phyloP scores from a whole-genome alignment of 2,888 invertebrate genomes.

The Globia sparganii region DNA sequence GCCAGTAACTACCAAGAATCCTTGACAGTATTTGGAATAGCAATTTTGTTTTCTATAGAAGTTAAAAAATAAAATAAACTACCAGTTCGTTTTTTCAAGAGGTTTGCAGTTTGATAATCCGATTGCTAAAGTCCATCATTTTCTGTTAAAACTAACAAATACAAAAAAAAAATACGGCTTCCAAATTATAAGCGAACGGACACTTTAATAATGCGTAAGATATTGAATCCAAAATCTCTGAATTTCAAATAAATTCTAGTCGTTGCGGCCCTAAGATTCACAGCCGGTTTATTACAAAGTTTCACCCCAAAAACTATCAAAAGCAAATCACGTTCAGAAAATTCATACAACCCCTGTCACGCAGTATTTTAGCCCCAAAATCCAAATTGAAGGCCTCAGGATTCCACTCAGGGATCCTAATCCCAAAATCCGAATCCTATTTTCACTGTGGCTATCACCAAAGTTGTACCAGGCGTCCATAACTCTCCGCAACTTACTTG shows the following conservation, averaged over 20 bases:
- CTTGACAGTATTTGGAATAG: neutral
- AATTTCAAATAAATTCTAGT: slow-evolving; percentile 5
- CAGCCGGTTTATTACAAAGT: neutral
- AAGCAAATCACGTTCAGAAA: slow-evolving; percentile 38
- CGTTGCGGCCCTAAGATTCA: slow-evolving; percentile 5
- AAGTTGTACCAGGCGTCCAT: slow-evolving; percentile 46
- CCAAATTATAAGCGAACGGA: rapidly evolving
- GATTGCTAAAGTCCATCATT: neutral
- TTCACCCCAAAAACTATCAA: slow-evolving; percentile 28
- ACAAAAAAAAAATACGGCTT: neutral
- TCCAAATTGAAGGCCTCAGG: slow-evolving; percentile 10
- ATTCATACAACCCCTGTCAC: slow-evolving; percentile 33
- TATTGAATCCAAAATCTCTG: neutral
- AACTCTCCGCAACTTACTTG: slow-evolving; percentile 38
- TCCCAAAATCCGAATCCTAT: slow-evolving; percentile 21
- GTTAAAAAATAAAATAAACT: neutral
- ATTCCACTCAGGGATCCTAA: slow-evolving; percentile 13
- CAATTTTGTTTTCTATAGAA: neutral
- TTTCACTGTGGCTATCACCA: slow-evolving; percentile 26
- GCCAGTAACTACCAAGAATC: neutral
- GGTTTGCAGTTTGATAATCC: neutral
- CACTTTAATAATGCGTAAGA: neutral
- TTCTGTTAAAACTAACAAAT: neutral
- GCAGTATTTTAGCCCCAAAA: slow-evolving; percentile 19
- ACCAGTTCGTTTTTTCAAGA: neutral